phyloP scores from a whole-genome alignment of 2,888 invertebrate genomes.

The Ligdia adustata region DNA sequence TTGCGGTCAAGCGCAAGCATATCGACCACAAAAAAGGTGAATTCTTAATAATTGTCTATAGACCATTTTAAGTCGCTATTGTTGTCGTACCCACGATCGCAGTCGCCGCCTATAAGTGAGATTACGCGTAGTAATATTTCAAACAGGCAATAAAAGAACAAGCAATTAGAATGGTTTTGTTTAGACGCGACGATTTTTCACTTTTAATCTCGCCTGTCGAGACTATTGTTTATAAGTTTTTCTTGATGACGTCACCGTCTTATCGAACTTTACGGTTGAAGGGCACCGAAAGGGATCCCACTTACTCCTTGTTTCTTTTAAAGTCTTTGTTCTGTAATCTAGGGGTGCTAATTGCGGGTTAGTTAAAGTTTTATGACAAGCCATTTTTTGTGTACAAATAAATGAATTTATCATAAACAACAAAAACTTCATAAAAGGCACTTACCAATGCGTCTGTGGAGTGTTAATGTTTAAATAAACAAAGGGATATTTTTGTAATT shows the following conservation, averaged over 20 bases:
- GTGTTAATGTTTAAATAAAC: too few relatives aligned
- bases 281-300: conserved; percentile 36
- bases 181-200: conserved; percentile 59
- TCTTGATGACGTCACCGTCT: conserved; percentile 51
- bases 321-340: not conserved
- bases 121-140: conserved; percentile 23
- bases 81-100: too few relatives aligned
- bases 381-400: too few relatives aligned
- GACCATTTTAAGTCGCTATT: too few relatives aligned
- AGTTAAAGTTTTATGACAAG: too few relatives aligned
- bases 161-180: conserved; percentile 51
- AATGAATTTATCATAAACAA: too few relatives aligned
- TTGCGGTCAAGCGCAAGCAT: too few relatives aligned
- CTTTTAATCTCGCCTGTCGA: conserved; percentile 54
- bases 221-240: conserved; percentile 49
- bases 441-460: too few relatives aligned
- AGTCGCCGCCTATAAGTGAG: not conserved
- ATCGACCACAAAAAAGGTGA: too few relatives aligned
- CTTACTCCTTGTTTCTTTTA: conserved; percentile 19
- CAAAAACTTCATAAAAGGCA: too few relatives aligned
- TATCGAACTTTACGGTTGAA: conserved; percentile 47
- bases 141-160: conserved; percentile 28
- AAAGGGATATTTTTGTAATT: too few relatives aligned
- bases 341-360: not conserved
- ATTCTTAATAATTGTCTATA: too few relatives aligned